Evolutionary conservation across 2,888 invertebrate genomes (phyloP).

Genomic region (Lithodes maja): DNA sequence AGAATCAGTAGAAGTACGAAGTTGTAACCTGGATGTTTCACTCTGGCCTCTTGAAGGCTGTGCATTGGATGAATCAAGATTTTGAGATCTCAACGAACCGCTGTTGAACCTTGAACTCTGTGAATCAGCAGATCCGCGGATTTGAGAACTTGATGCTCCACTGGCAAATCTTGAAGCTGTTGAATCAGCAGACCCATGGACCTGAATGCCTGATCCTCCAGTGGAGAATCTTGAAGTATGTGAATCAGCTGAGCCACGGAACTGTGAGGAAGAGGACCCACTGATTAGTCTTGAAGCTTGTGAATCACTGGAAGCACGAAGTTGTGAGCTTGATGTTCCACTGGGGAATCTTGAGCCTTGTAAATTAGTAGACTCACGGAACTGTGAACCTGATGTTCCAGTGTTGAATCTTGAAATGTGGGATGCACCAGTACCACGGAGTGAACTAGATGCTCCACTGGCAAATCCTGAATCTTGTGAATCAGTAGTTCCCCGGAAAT

Average conservation of each 20-base stretch:
- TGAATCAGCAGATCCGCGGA: neutral
- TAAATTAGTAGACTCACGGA: neutral
- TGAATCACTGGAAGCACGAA: neutral
- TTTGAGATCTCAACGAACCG: neutral
- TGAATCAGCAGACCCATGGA: conserved; percentile 3
- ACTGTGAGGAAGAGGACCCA: neutral
- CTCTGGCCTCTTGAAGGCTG: neutral
- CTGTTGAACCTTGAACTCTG: neutral
- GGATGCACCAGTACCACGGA: neutral
- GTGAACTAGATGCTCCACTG: neutral
- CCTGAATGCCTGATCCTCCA: neutral
- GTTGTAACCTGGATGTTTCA: neutral
- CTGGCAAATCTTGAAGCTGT: neutral
- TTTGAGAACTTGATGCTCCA: neutral
- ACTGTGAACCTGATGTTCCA: neutral
- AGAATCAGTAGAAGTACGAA: neutral
- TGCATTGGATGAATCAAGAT: neutral
- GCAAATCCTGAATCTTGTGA: neutral
- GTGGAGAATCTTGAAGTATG: neutral
- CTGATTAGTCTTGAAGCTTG: neutral
- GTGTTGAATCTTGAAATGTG: conserved; percentile 6
- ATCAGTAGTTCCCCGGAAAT: neutral
- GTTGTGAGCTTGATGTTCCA: neutral
- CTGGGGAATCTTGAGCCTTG: neutral
- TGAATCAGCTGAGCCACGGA: neutral